Base-by-base conservation (phyloP, 1,140 invertebrate species). In the Ceratosolen solmsi region DNA sequence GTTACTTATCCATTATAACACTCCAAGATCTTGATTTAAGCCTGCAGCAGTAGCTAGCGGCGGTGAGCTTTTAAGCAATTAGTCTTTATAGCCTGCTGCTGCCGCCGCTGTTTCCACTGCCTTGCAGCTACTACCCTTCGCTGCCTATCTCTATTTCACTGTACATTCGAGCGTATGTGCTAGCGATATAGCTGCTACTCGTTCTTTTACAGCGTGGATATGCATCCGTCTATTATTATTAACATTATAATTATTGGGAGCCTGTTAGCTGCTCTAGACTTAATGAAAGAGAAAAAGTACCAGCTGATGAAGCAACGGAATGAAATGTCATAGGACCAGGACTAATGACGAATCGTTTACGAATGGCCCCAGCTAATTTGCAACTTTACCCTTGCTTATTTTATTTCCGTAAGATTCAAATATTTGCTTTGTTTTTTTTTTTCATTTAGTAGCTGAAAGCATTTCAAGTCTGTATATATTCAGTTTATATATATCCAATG, bases 1-100 rank as follows among this genome's bases (percentile, higher is more conserved):
- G 90, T 91, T 91, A 91, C 90, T 91, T 91, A 91, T 91, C 90
- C 91, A 92, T 92, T 92, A 92, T 92, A 92, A 91, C 91, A 91
- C 91, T 91, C 90, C 90, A 91, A 91, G 90, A 91, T 92, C 91
- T 92, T 92, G 91, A 92, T 92, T 92, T 91, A 92, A 92, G 91
- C 90, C 91, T 90, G 89, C 74, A 77, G 68, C 63, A 25, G 33
- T 25, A 63, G 51, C 49, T 90, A 88, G 90, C 87, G 88, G 89
- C 88, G 90, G 89, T 90, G 89, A 91, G 91, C 91, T 92, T 91
- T 92, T 92, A 91, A 92, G 90, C 91, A 92, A 92, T 92, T 92
- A 92, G 91, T 90, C 89, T 92, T 92, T 92, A 92, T 90, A 90
- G 89, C 89, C 54, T 33, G 38, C n/a, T 51, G 30, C 1, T 46